These are phyloP conservation scores for Lasioglossum oenotherae DNA, from an alignment of 2,888 invertebrate genomes.

Conservation along the genomic window DNA sequence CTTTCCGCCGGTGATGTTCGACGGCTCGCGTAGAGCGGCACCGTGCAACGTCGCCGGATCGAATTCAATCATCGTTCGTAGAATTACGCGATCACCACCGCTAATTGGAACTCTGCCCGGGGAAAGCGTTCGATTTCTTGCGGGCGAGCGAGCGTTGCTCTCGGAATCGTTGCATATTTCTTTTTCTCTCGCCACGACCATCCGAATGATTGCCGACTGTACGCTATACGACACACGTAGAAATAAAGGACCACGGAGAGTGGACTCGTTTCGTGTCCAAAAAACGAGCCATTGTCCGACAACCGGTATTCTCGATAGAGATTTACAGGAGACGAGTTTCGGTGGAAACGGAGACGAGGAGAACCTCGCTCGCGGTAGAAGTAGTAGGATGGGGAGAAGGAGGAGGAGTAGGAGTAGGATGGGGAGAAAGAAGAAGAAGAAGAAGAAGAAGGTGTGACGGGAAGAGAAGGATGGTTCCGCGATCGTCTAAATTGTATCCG, in stretches of 20 bases:
- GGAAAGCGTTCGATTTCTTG: background rate
- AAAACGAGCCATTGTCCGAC: slow-evolving; percentile 77
- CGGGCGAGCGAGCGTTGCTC: background rate
- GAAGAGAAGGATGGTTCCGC: slow-evolving; percentile 12
- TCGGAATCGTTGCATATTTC: slow-evolving; percentile 7
- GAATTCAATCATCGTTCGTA: slow-evolving; percentile 11
- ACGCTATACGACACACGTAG: slow-evolving; percentile 8
- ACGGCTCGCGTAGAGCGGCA: background rate
- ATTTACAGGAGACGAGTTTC: slow-evolving; percentile 73
- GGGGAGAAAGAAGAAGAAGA: background rate
- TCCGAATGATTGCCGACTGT: slow-evolving; percentile 9
- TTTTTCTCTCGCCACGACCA: background rate
- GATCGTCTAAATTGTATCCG: slow-evolving; percentile 69
- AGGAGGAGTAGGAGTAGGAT: slow-evolving; percentile 23
- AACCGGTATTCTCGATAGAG: slow-evolving; percentile 77
- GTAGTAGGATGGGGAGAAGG: background rate
- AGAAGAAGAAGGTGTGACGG: slow-evolving; percentile 35
- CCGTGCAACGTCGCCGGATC: background rate
- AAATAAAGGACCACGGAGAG: slow-evolving; percentile 69
- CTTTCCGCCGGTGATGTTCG: background rate
- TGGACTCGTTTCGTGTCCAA: slow-evolving; percentile 73
- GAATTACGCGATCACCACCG: slow-evolving; percentile 21
- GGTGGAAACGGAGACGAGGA: slow-evolving; percentile 35
- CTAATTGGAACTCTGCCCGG: slow-evolving; percentile 37
- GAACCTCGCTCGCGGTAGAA: slow-evolving; percentile 23